Conservation (phyloP, 92 coral and sea anemone species). For the Parazoanthus swiftii region DNA sequence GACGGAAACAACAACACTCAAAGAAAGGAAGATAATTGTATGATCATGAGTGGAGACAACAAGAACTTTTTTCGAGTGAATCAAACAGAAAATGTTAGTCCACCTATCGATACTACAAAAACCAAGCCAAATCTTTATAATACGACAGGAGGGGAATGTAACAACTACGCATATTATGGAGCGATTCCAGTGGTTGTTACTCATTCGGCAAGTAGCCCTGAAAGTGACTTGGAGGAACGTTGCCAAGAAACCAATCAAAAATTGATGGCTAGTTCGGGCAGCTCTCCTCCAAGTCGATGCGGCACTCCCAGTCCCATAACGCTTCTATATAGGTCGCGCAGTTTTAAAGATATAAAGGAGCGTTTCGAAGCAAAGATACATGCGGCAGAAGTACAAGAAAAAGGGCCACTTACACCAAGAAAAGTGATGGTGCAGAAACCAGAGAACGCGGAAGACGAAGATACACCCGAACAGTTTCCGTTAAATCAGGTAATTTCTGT, state of each 20-base stretch:
- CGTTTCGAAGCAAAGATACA: constrained; percentile 16
- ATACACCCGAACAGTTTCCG: background rate
- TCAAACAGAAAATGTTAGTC: background rate
- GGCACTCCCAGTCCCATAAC: background rate
- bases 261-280: background rate
- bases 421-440: background rate
- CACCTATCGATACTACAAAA: background rate
- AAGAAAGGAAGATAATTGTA: background rate
- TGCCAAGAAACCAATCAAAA: background rate
- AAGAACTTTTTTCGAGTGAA: background rate
- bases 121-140: background rate
- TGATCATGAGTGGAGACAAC: background rate
- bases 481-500: constrained; percentile 1
- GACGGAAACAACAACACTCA: background rate
- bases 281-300: background rate
- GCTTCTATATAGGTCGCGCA: constrained; percentile 17
- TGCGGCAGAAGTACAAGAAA: background rate
- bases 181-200: background rate
- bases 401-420: background rate
- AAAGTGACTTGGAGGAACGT: background rate
- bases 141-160: background rate
- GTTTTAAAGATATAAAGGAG: constrained; percentile 19
- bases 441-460: background rate
- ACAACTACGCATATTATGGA: background rate
- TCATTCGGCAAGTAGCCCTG: background rate